phyloP scores from a whole-genome alignment of 2,888 invertebrate genomes.

The Pterostichus niger region DNA sequence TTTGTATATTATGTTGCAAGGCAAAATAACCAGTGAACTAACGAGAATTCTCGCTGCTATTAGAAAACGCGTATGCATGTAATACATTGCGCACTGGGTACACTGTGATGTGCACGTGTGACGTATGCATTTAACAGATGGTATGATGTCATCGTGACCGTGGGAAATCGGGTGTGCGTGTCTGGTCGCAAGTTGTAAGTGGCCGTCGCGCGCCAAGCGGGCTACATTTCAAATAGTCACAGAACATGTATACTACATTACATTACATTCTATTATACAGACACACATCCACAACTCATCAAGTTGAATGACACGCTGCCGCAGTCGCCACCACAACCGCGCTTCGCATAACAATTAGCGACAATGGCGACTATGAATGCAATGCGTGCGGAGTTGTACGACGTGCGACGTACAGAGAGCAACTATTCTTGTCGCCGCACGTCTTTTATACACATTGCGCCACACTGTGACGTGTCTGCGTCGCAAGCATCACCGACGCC shows the following conservation, averaged over 20 bases:
- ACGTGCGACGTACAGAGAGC: neutral
- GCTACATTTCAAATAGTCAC: conserved; percentile 32
- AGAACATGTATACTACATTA: conserved; percentile 2
- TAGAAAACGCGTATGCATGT: conserved; percentile 45
- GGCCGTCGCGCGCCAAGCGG: conserved; percentile 6
- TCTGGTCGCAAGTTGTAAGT: conserved; percentile 22
- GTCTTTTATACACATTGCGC: conserved; percentile 20
- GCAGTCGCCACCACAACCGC: conserved; percentile 12
- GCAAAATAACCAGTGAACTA: neutral
- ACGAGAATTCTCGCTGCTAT: neutral
- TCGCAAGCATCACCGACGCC: neutral
- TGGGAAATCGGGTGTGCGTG: conserved; percentile 58
- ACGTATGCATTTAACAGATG: conserved; percentile 60
- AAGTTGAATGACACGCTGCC: conserved; percentile 46
- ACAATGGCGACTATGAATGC: conserved; percentile 5
- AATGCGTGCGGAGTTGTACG: neutral
- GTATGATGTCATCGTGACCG: conserved; percentile 62
- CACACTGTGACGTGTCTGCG: conserved; percentile 31
- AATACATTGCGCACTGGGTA: neutral
- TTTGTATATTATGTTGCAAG: neutral
- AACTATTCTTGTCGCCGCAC: conserved; percentile 29
- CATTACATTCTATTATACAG: conserved; percentile 5
- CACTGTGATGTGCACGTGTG: conserved; percentile 39
- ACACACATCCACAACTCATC: conserved; percentile 39
- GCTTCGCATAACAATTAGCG: conserved; percentile 56